phyloP scores from a whole-genome alignment of 1,140 invertebrate genomes.

The Scaptomyza pallida region DNA sequence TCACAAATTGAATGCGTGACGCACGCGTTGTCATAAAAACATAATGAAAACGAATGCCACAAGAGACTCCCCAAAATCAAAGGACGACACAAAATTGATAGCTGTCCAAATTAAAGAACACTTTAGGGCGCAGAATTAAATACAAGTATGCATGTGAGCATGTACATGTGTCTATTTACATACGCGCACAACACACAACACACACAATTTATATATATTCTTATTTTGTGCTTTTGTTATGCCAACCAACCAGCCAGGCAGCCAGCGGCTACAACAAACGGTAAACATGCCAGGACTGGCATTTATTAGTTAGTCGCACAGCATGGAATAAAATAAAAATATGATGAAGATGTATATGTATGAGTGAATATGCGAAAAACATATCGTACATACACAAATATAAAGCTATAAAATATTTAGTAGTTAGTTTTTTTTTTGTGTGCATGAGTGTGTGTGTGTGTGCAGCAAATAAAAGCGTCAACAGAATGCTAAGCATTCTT shows the following conservation, averaged over 20 bases:
- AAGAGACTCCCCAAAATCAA: slow-evolving; percentile 20
- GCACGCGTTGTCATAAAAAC: slow-evolving; percentile 34
- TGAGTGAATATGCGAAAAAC: not conserved
- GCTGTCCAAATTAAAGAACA: slow-evolving; percentile 45
- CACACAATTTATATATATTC: not conserved
- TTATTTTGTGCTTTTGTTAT: slow-evolving; percentile 20
- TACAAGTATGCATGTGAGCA: slow-evolving; percentile 9
- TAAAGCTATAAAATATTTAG: slow-evolving; percentile 74
- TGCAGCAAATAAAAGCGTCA: slow-evolving; percentile 42
- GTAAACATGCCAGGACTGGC: slow-evolving; percentile 30
- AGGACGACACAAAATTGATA: slow-evolving; percentile 24
- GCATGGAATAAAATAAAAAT: not conserved
- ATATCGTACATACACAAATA: too few species aligned
- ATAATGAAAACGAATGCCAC: slow-evolving; percentile 39
- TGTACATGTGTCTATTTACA: slow-evolving; percentile 12
- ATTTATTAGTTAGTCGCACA: slow-evolving; percentile 33
- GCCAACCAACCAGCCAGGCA: slow-evolving; percentile 1
- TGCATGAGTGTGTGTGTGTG: slow-evolving; percentile 2
- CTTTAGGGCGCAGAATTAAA: slow-evolving; percentile 40
- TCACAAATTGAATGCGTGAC: slow-evolving; percentile 30
- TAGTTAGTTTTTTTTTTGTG: slow-evolving; percentile 57
- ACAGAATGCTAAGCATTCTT: slow-evolving; percentile 70
- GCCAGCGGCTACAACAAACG: not conserved
- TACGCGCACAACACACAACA: slow-evolving; percentile 2
- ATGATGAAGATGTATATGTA: slow-evolving; percentile 5